Conservation (phyloP, 1,140 invertebrate species). For the Atta colombica region DNA sequence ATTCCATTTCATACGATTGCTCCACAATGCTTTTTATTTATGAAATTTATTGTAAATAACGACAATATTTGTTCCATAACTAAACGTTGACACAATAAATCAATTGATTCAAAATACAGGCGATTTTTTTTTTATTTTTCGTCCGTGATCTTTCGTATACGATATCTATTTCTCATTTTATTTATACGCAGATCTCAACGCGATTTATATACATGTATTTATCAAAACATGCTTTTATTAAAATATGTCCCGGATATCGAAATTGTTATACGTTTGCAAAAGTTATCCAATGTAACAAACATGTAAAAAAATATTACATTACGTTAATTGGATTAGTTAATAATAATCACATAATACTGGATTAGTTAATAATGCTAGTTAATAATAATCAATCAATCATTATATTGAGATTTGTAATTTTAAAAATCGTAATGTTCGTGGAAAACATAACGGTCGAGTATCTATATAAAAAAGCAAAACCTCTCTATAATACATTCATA, state of each 20-base stretch:
- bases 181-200: not conserved
- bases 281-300: not conserved
- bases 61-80: not conserved
- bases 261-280: not conserved
- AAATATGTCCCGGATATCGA: not conserved
- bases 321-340: conserved; percentile 9
- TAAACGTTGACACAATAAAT: conserved; percentile 10
- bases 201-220: not conserved
- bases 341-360: not conserved
- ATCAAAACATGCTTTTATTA: conserved; percentile 4
- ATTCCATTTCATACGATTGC: conserved; percentile 6
- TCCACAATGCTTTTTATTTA: conserved; percentile 2
- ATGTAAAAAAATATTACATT: not conserved
- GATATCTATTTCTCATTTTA: not conserved
- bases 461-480: not conserved
- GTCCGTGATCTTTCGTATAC: not conserved
- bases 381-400: not conserved
- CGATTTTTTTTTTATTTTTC: conserved; percentile 17
- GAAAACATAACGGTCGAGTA: not conserved
- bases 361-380: not conserved
- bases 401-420: not conserved
- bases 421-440: not conserved
- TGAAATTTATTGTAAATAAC: conserved; percentile 29
- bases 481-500: not conserved
- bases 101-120: not conserved